phyloP scores from a whole-genome alignment of 2,797 vertebrate species.

The Sphenopsis melanotis region DNA sequence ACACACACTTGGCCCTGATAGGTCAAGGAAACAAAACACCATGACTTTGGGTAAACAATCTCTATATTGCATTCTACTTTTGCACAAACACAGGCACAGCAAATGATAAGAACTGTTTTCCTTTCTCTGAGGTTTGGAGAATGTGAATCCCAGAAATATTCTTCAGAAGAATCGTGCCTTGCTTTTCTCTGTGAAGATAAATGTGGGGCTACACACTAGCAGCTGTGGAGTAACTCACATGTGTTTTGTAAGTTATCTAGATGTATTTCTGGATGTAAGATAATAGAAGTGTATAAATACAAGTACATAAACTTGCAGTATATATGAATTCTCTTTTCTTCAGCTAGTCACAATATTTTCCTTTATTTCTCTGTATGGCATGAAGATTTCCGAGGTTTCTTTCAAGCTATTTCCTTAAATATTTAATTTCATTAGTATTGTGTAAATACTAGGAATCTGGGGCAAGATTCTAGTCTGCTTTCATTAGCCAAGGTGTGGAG shows the following conservation, averaged over 20 bases:
- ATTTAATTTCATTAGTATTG: not conserved
- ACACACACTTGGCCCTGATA: too few species aligned
- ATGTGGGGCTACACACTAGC: not conserved
- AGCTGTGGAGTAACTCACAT: not conserved
- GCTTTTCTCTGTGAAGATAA: not conserved
- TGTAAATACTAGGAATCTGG: not conserved
- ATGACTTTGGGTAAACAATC: not conserved
- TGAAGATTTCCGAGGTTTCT: not conserved
- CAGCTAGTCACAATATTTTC: not conserved
- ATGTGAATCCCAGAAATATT: not conserved
- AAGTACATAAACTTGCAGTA: not conserved
- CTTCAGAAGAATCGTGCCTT: not conserved
- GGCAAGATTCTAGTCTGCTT: not conserved
- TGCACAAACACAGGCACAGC: not conserved
- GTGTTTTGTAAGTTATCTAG: not conserved
- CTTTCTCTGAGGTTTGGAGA: not conserved
- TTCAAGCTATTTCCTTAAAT: not conserved
- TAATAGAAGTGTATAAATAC: not conserved
- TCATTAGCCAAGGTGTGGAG: not conserved
- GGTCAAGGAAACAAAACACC: not conserved
- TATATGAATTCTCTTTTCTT: not conserved
- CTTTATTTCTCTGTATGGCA: not conserved
- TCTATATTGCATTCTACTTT: not conserved
- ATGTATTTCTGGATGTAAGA: not conserved
- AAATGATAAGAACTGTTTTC: not conserved